These are phyloP conservation scores for Microtus ochrogaster DNA, from an alignment of 2,113 vertebrate species.

Conservation along the genomic window DNA sequence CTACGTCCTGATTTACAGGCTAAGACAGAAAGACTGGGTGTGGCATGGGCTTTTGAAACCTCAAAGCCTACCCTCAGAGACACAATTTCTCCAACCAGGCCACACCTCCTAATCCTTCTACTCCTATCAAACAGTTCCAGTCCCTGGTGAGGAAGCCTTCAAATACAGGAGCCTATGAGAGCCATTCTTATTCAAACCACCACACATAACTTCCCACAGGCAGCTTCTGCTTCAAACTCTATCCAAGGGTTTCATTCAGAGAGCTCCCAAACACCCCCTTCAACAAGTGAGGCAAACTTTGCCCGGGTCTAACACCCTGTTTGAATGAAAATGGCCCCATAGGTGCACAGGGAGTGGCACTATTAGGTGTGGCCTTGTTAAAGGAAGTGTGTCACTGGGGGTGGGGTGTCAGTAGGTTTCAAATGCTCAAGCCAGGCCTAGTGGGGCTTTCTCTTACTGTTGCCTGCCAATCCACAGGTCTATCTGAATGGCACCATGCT, in stretches of 20 bases:
- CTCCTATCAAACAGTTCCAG: background rate
- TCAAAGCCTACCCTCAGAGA: background rate
- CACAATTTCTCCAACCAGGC: background rate
- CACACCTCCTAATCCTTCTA: background rate
- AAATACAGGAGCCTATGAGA: background rate
- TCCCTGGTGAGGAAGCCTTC: background rate
- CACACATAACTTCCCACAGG: background rate
- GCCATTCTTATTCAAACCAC: background rate
- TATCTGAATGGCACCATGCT: background rate
- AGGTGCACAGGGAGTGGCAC: background rate
- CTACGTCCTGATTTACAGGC: background rate
- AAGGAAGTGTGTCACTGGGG: background rate
- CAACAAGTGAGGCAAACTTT: background rate
- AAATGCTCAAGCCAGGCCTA: background rate
- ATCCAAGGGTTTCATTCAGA: background rate
- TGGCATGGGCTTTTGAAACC: background rate
- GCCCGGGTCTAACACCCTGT: background rate
- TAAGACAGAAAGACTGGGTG: background rate
- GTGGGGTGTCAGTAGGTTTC: background rate
- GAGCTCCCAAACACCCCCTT: background rate
- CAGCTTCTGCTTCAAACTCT: background rate
- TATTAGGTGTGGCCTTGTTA: background rate
- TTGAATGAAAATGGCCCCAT: background rate
- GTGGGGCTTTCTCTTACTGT: background rate
- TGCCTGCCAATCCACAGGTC: background rate